Percentiles rank a stretch among this genome's conserved stretches.
phyloP scores from a whole-genome alignment of 1,140 invertebrate genomes.

The Bombyx mandarina region DNA sequence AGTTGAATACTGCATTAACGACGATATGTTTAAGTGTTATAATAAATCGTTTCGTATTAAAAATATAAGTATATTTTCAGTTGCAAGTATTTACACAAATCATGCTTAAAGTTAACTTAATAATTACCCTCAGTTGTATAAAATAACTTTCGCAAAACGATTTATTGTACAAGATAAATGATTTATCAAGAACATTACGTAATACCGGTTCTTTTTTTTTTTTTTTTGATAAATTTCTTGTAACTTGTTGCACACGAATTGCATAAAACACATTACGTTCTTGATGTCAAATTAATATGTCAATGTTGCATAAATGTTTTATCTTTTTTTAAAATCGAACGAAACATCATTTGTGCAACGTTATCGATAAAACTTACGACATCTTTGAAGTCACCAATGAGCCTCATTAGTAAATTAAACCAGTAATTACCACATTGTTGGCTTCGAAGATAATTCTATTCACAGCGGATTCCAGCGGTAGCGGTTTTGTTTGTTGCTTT shows the following conservation, averaged over 20 bases:
- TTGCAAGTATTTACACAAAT: too few species aligned
- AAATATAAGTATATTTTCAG: too few species aligned
- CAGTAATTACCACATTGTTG: conserved; percentile 5
- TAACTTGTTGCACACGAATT: conserved; percentile 2
- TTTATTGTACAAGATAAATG: neutral
- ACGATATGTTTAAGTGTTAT: too few species aligned
- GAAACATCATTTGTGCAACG: too few species aligned
- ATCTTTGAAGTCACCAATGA: neutral
- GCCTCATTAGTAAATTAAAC: neutral
- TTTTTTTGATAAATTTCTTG: neutral
- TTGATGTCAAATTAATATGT: conserved; percentile 2
- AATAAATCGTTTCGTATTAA: too few species aligned
- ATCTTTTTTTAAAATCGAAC: too few species aligned
- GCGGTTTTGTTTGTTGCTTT: conserved; percentile 30
- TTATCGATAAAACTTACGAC: too few species aligned
- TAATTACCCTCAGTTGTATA: too few species aligned
- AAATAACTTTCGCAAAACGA: too few species aligned
- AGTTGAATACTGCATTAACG: too few species aligned
- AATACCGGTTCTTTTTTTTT: neutral
- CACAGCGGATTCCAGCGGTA: conserved; percentile 26
- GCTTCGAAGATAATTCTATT: conserved; percentile 23
- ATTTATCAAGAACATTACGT: neutral
- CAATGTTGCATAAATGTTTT: conserved; percentile 5
- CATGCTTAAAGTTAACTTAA: too few species aligned
- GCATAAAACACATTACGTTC: neutral